Conservation (phyloP, 2,888 invertebrate species). For the Epinotia nisella region DNA sequence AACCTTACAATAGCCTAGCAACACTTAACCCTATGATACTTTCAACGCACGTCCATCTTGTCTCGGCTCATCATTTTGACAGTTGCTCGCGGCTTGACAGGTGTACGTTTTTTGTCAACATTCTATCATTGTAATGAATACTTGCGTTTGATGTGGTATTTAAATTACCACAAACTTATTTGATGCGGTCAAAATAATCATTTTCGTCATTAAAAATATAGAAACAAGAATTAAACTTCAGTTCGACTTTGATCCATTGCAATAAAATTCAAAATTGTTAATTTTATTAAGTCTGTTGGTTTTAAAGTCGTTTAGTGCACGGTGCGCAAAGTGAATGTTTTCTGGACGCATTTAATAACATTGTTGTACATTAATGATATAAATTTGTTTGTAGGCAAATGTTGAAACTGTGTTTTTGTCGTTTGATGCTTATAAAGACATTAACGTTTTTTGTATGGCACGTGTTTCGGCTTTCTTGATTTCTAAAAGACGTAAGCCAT, state of each 20-base stretch:
- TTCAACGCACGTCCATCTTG: too few species aligned
- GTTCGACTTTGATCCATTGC: neutral
- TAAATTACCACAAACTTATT: conserved; percentile 40
- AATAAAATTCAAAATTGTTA: neutral
- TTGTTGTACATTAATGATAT: conserved; percentile 37
- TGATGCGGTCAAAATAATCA: neutral
- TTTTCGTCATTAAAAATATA: neutral
- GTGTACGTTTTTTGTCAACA: conserved; percentile 37
- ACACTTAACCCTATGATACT: too few species aligned
- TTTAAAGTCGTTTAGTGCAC: neutral
- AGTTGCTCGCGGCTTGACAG: conserved; percentile 40
- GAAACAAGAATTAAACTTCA: neutral
- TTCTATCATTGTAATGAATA: conserved; percentile 41
- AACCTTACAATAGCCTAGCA: too few species aligned
- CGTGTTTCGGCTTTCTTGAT: neutral
- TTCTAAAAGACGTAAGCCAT: neutral
- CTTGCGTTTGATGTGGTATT: conserved; percentile 37
- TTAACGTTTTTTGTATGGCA: conserved; percentile 23
- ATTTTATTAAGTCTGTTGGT: neutral
- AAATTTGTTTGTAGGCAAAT: conserved; percentile 40
- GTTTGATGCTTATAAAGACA: conserved; percentile 43
- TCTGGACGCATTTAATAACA: neutral
- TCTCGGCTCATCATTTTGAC: conserved; percentile 26
- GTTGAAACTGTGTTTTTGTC: conserved; percentile 35
- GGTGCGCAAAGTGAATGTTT: neutral